A percentile compares a stretch with the other conserved stretches of the same genome.
Evolutionary conservation across 2,797 vertebrate genomes (phyloP).

Genomic region (Potorous gilbertii): DNA sequence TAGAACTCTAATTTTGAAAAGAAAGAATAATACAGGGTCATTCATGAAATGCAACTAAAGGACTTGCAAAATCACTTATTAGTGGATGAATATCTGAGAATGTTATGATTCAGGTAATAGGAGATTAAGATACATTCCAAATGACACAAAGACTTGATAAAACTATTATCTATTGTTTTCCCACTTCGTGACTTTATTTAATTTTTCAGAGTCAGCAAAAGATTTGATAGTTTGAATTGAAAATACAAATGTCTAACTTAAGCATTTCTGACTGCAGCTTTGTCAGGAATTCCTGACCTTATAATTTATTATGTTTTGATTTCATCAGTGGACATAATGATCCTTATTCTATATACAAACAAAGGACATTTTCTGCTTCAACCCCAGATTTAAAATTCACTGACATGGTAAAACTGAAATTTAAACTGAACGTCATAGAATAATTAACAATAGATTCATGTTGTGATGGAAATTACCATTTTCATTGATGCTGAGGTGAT

Average conservation of each 20-base stretch:
- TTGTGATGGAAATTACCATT: constrained; percentile 71
- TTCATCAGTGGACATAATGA: constrained; percentile 46
- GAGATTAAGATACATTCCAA: constrained; percentile 50
- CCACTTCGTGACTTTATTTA: constrained; percentile 63
- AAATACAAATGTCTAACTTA: constrained; percentile 58
- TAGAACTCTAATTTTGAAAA: constrained; percentile 68
- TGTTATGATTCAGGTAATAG: constrained; percentile 55
- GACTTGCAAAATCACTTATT: constrained; percentile 62
- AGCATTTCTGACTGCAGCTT: constrained; percentile 44
- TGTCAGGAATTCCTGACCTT: constrained; percentile 59
- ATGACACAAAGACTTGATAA: constrained; percentile 22
- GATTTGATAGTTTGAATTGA: constrained; percentile 58
- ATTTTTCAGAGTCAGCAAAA: constrained; percentile 55
- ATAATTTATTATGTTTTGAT: constrained; percentile 63
- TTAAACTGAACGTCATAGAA: constrained; percentile 50
- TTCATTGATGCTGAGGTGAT: constrained; percentile 71
- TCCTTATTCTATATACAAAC: constrained; percentile 64
- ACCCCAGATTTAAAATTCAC: constrained; percentile 64
- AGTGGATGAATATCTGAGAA: constrained; percentile 63
- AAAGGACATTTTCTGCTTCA: constrained; percentile 18
- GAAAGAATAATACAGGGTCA: constrained; percentile 40
- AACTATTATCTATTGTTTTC: constrained; percentile 23
- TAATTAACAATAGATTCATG: constrained; percentile 72
- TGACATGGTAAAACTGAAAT: constrained; percentile 42
- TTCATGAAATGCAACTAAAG: constrained; percentile 66